These are phyloP conservation scores for Lepeophtheirus salmonis DNA, from an alignment of 1,140 invertebrate genomes.

Conservation along the genomic window DNA sequence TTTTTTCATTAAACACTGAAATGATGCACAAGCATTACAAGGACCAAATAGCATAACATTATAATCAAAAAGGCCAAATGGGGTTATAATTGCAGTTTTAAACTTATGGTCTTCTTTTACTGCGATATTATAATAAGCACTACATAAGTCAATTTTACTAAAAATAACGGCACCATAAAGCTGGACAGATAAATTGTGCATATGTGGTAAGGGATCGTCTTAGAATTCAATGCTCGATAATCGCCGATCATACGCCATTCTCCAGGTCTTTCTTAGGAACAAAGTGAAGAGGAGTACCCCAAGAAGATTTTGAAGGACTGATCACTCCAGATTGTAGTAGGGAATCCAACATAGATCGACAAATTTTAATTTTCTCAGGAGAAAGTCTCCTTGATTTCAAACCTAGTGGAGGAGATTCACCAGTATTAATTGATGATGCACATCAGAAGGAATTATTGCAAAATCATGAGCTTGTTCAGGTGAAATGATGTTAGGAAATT, in stretches of 20 bases:
- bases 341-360: slow-evolving; percentile 5
- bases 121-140: slow-evolving; percentile 20
- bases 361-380: not conserved
- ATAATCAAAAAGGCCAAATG: slow-evolving; percentile 21
- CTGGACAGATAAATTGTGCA: slow-evolving; percentile 19
- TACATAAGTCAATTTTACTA: slow-evolving; percentile 10
- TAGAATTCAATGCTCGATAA: slow-evolving; percentile 23
- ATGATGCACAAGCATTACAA: slow-evolving; percentile 17
- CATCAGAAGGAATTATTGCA: too few species aligned
- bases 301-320: slow-evolving; percentile 18
- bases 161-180: slow-evolving; percentile 19
- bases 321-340: slow-evolving; percentile 11
- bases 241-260: slow-evolving; percentile 23
- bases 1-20: slow-evolving; percentile 19
- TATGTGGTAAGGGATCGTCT: slow-evolving; percentile 22
- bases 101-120: slow-evolving; percentile 19
- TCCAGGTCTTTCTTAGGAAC: slow-evolving; percentile 22
- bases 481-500: too few species aligned
- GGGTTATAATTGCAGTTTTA: slow-evolving; percentile 21
- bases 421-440: slow-evolving; percentile 26
- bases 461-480: too few species aligned
- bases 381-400: not conserved
- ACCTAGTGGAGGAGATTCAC: slow-evolving; percentile 3
- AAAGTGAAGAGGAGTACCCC: slow-evolving; percentile 24
- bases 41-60: slow-evolving; percentile 19